Evolutionary conservation across 2,888 invertebrate genomes (phyloP).

Genomic region (Aphodius granarius): DNA sequence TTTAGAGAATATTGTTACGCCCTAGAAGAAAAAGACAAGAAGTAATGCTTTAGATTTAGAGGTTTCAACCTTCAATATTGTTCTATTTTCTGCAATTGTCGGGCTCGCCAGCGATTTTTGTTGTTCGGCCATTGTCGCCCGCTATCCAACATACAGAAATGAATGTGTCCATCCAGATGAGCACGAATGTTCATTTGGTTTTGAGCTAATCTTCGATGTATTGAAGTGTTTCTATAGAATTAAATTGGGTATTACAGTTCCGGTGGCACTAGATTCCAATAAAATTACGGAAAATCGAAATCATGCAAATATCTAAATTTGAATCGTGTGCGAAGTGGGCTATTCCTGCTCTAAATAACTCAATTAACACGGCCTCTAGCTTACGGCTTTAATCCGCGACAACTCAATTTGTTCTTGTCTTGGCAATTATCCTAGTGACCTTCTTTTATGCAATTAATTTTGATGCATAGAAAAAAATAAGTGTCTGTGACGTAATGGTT

Average conservation of each 20-base stretch:
- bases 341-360: background rate
- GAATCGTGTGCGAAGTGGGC: background rate
- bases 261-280: background rate
- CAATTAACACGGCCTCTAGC: background rate
- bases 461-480: background rate
- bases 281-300: background rate
- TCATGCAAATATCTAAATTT: background rate
- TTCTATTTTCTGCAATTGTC: no score
- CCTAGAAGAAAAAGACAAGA: constrained; percentile 56
- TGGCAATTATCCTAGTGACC: background rate
- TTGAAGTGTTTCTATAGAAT: no score
- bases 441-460: background rate
- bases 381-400: background rate
- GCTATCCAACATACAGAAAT: no score
- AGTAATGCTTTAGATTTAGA: no score
- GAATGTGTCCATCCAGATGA: no score
- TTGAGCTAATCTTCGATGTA: no score
- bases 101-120: no score
- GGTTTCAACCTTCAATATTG: no score
- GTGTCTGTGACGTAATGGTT: background rate
- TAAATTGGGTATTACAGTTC: no score
- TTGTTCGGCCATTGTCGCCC: no score
- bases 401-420: background rate
- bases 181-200: no score
- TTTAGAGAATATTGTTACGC: constrained; percentile 79